Percentiles rank a stretch among this genome's conserved stretches.
Evolutionary conservation across 2,113 vertebrate species (phyloP).

Genomic region (Platanista minor): DNA sequence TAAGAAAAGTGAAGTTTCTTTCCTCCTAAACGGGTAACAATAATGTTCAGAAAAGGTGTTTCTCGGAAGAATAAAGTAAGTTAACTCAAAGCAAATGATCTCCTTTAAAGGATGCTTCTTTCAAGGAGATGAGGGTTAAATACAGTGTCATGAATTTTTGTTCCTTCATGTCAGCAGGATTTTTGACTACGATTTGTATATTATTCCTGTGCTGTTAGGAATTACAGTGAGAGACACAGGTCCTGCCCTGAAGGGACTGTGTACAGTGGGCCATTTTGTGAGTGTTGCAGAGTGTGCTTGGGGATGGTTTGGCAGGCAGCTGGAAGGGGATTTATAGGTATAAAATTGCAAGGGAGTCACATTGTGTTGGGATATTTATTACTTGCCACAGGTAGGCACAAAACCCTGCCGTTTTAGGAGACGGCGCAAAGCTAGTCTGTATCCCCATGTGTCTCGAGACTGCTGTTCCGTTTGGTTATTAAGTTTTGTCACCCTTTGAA

Average conservation of each 20-base stretch:
- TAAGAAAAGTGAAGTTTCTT: neutral
- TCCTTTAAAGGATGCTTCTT: neutral
- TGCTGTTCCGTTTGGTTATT: neutral
- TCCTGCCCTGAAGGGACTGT: neutral
- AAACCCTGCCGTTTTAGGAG: neutral
- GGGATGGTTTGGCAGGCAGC: neutral
- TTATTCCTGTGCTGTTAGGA: neutral
- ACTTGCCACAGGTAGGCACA: neutral
- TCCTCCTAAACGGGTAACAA: neutral
- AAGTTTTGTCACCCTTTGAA: neutral
- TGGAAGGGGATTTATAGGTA: neutral
- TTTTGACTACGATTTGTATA: neutral
- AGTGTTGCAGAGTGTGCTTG: neutral
- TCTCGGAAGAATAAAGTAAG: neutral
- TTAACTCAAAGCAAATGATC: neutral
- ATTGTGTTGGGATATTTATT: neutral
- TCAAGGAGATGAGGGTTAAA: neutral
- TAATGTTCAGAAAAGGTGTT: neutral
- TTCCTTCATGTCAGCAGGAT: fast-evolving
- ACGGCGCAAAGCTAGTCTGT: fast-evolving
- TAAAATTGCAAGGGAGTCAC: neutral
- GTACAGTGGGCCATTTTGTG: fast-evolving
- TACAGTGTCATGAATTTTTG: fast-evolving
- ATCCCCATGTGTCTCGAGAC: fast-evolving
- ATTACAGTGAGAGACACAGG: fast-evolving